Evolutionary conservation across 2,113 vertebrate genomes (phyloP).

Genomic region (Nyctibius bracteatus): DNA sequence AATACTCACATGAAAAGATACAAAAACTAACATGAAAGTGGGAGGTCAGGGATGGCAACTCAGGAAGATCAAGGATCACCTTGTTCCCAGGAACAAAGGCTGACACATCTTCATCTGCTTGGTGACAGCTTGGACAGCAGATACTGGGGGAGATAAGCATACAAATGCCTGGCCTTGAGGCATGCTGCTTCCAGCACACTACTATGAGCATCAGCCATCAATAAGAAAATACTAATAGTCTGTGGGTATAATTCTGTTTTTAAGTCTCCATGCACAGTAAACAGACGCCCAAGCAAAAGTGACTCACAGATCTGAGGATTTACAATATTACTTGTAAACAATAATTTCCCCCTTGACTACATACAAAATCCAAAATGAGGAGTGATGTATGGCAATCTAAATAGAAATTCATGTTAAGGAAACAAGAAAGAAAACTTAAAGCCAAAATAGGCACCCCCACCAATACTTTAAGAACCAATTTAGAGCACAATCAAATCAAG

Average conservation of each 20-base stretch:
- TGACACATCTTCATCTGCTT: not conserved
- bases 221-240: not conserved
- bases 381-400: not conserved
- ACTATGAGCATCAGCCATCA: not conserved
- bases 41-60: not conserved
- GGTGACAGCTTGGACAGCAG: not conserved
- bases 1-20: not conserved
- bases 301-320: not conserved
- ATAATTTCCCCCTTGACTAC: not conserved
- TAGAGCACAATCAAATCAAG: not conserved
- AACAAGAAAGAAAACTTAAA: not conserved
- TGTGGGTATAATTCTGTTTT: not conserved
- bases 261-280: not conserved
- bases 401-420: not conserved
- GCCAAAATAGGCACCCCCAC: rapidly evolving
- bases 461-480: not conserved
- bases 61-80: not conserved
- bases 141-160: not conserved
- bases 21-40: not conserved
- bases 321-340: not conserved
- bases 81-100: not conserved
- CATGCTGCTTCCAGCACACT: not conserved
- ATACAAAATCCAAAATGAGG: not conserved
- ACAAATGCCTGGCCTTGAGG: not conserved
- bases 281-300: not conserved